Evolutionary conservation across 2,797 vertebrate genomes (phyloP), one percentile per base, ranked within the genome.

Genomic region (Chelon auratus): DNA sequence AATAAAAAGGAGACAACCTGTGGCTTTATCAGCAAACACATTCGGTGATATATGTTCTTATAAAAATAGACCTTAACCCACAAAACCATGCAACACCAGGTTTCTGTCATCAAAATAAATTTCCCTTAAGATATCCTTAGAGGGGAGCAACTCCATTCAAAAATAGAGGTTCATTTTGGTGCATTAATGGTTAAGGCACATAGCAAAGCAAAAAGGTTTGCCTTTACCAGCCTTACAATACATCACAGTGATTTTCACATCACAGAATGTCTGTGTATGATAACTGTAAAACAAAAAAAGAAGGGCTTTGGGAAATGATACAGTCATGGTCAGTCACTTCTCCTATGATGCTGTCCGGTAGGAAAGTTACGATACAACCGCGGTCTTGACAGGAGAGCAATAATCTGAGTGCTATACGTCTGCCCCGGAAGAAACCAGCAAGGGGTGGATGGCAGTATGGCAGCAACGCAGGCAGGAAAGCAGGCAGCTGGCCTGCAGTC

Each of bases 401-500:
- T 75, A 83, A 78, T 66, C 43, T 5, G 55, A 67, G 58, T 53
- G 73, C 56, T 72, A 39, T 75, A 80, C 58, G 68, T 71, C 42
- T 72, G 75, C 72, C 61, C 74, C 81, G 80, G 57, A 77, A 89
- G 77, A 82, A 66, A 77, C 63, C 61, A 62, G 75, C 76, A 74
- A 82, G 65, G 54, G 71, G 75, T 43, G 55, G 68, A 62, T 79
- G 86, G 65, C 80, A 74, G 72, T 48, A 52, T 55, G 51, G 83
- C 72, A 81, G 71, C 33, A 39, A 68, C 52, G 65, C 40, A 82
- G 60, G 26, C 68, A 77, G 65, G 80, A 64, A 65, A n/a, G 33
- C 53, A 77, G 67, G 78, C 90, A 87, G 83, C 87, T 88, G 85
- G 83, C 75, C 71, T 52, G 50, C 63, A 26, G 60, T 83, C 93